These are phyloP conservation scores for Tyto alba DNA, from an alignment of 2,113 vertebrate species.

Conservation along the genomic window DNA sequence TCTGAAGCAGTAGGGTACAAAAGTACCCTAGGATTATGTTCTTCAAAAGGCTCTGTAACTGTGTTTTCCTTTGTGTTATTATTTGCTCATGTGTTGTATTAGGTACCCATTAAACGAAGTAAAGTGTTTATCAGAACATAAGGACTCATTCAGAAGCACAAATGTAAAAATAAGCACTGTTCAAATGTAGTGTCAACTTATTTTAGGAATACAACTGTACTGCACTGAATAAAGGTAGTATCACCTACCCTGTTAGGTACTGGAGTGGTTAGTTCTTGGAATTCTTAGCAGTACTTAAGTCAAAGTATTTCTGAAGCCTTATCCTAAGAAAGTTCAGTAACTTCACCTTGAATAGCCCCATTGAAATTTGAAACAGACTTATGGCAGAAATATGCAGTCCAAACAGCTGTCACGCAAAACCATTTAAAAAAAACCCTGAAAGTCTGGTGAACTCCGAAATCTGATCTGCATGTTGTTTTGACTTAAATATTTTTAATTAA, in stretches of 20 bases:
- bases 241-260: neutral
- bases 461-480: neutral
- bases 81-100: neutral
- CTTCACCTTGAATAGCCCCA: conserved; percentile 21
- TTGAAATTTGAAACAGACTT: conserved; percentile 33
- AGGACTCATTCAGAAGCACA: neutral
- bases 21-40: neutral
- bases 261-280: neutral
- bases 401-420: neutral
- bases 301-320: neutral
- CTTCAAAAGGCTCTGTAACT: neutral
- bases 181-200: neutral
- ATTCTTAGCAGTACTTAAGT: neutral
- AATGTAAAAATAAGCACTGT: neutral
- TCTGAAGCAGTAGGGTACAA: neutral
- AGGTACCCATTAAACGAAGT: neutral
- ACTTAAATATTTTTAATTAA: neutral
- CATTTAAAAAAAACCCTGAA: neutral
- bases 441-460: neutral
- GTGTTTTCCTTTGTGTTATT: neutral
- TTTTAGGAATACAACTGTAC: neutral
- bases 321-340: neutral
- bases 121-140: neutral
- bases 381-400: neutral
- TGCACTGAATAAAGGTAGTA: neutral